Percentiles rank a stretch among this genome's conserved stretches.
phyloP scores from a whole-genome alignment of 2,888 invertebrate species.

The Sinotaia quadrata region DNA sequence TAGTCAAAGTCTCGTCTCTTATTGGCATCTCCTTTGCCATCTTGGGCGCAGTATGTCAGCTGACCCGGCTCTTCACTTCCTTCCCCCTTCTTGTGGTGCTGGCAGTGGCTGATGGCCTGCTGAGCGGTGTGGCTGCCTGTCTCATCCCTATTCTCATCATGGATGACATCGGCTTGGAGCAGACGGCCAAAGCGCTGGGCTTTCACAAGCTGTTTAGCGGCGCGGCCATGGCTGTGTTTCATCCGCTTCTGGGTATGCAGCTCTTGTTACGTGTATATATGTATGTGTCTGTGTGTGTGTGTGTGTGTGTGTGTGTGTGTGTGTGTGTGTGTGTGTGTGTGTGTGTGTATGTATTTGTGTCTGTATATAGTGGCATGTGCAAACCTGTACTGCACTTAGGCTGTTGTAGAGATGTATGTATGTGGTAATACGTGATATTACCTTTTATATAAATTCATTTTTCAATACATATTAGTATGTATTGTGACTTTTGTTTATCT shows the following conservation, averaged over 20 bases:
- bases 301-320: too few relatives aligned
- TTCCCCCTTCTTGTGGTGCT: slow-evolving; percentile 22
- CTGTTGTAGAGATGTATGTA: too few relatives aligned
- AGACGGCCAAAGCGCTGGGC: slow-evolving; percentile 26
- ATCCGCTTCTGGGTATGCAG: slow-evolving; percentile 19
- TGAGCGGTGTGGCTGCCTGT: slow-evolving; percentile 13
- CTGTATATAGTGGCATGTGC: background rate
- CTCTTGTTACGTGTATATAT: background rate
- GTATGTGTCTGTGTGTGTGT: too few relatives aligned
- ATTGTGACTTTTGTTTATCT: too few relatives aligned
- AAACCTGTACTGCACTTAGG: too few relatives aligned
- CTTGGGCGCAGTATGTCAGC: slow-evolving; percentile 20
- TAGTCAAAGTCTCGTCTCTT: slow-evolving; percentile 17
- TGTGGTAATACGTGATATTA: too few relatives aligned
- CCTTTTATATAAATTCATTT: too few relatives aligned
- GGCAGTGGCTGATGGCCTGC: slow-evolving; percentile 18
- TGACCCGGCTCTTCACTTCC: slow-evolving; percentile 17
- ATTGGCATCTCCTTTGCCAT: slow-evolving; percentile 16
- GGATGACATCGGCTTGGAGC: slow-evolving; percentile 23
- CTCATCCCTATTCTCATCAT: slow-evolving; percentile 22
- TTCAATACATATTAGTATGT: too few relatives aligned
- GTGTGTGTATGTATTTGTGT: too few relatives aligned
- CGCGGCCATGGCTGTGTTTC: slow-evolving; percentile 18
- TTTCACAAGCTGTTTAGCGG: slow-evolving; percentile 22
- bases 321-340: too few relatives aligned